Conservation (phyloP, 2,113 vertebrate species). For the rabbit (Oryctolagus cuniculus) region mOryCun1.1 NC_091443.1:96841501-96842000, state of each 20-base stretch:
- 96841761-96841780: conserved; percentile 55
- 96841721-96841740: conserved; percentile 41
- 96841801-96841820: conserved; percentile 68
- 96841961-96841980: background rate
- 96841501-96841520: conserved; percentile 56
- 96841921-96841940: background rate
- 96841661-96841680: background rate
- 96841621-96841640: conserved; percentile 31
- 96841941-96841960: background rate
- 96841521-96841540: conserved; percentile 46
- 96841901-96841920: conserved; percentile 15
- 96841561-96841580: conserved; percentile 25
- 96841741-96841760: conserved; percentile 57
- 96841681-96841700: conserved; percentile 47
- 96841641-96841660: conserved; percentile 35
- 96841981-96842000: background rate
- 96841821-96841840: conserved; percentile 62
- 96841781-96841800: conserved; percentile 17
- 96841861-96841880: conserved; percentile 51
- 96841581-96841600: conserved; percentile 17
- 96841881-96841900: background rate
- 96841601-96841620: conserved; percentile 32
- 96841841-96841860: conserved; percentile 13
- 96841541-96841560: conserved; percentile 55
- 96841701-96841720: background rate